These are phyloP conservation scores for Bradypodion pumilum DNA, from an alignment of 2,797 vertebrate species.

Conservation along the genomic window DNA sequence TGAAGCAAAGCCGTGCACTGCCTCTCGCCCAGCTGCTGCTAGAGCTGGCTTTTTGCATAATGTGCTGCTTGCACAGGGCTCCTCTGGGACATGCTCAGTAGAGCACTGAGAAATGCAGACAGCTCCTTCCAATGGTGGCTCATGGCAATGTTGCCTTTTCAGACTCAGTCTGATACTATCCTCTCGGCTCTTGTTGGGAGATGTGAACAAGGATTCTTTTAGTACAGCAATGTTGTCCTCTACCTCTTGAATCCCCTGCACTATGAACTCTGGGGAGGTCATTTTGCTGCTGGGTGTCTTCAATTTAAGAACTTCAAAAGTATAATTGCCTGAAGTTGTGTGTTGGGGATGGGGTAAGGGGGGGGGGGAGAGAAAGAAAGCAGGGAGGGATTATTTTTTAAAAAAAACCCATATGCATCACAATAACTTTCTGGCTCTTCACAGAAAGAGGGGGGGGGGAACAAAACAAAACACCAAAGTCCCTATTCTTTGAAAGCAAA, in stretches of 20 bases:
- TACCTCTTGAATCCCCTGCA: constrained; percentile 81
- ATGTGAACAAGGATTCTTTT: constrained; percentile 79
- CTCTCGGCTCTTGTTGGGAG: constrained; percentile 71
- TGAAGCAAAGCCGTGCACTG: constrained; percentile 73
- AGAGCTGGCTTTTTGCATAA: constrained; percentile 81
- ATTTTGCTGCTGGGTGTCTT: constrained; percentile 2
- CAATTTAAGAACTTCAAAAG: constrained; percentile 12
- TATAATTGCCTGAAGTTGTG: constrained; percentile 27
- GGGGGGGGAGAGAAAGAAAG: background rate
- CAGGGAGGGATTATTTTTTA: no score
- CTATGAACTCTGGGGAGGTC: constrained; percentile 43
- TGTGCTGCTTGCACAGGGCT: constrained; percentile 77
- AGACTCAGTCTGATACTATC: constrained; percentile 40
- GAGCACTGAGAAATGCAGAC: constrained; percentile 74
- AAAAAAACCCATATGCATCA: background rate
- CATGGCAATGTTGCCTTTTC: constrained; percentile 63
- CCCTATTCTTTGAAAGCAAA: constrained; percentile 23
- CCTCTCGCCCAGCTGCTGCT: constrained; percentile 74
- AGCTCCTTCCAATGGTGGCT: constrained; percentile 76
- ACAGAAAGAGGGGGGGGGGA: background rate
- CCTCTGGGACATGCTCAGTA: constrained; percentile 81
- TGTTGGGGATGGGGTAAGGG: no score
- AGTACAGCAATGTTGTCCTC: constrained; percentile 81
- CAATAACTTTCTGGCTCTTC: constrained; percentile 3
- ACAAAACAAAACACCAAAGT: background rate